Conservation (phyloP, 92 coral and sea anemone genomes). For the Diadumene lineata region DNA sequence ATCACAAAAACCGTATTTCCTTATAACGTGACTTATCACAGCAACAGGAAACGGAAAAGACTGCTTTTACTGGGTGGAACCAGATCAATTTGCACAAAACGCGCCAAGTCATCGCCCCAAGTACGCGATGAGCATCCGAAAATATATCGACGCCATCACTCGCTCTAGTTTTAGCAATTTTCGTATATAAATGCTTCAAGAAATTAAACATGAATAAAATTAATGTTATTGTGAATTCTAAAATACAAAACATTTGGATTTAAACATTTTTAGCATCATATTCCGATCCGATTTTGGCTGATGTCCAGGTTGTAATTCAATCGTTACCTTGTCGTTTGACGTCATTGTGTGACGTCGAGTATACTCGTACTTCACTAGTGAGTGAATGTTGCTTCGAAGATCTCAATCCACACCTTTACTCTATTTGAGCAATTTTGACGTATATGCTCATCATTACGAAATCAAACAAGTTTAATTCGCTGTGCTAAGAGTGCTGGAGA, state of each 20-base stretch:
- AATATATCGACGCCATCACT: background rate
- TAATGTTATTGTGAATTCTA: background rate
- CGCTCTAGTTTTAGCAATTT: background rate
- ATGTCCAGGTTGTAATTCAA: background rate
- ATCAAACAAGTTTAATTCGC: slow-evolving; percentile 11
- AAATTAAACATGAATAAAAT: background rate
- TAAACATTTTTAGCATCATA: background rate
- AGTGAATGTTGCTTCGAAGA: slow-evolving; percentile 20
- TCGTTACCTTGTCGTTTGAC: slow-evolving; percentile 28
- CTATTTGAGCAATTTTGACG: slow-evolving; percentile 2
- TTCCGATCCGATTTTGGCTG: background rate
- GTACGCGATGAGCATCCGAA: background rate
- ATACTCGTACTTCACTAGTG: slow-evolving; percentile 12
- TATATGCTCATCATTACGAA: slow-evolving; percentile 6
- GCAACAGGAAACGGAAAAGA: background rate
- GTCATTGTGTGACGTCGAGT: slow-evolving; percentile 17
- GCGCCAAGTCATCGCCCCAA: slow-evolving; percentile 60
- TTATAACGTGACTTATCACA: background rate
- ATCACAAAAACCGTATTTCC: too few species aligned
- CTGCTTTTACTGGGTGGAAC: slow-evolving; percentile 17
- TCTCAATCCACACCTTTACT: slow-evolving; percentile 43
- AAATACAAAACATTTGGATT: background rate
- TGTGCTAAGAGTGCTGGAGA: slow-evolving; percentile 15
- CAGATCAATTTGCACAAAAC: slow-evolving; percentile 49
- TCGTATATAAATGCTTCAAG: background rate